Conservation (phyloP, 1,140 invertebrate species). For the Lucilia cuprina region DNA sequence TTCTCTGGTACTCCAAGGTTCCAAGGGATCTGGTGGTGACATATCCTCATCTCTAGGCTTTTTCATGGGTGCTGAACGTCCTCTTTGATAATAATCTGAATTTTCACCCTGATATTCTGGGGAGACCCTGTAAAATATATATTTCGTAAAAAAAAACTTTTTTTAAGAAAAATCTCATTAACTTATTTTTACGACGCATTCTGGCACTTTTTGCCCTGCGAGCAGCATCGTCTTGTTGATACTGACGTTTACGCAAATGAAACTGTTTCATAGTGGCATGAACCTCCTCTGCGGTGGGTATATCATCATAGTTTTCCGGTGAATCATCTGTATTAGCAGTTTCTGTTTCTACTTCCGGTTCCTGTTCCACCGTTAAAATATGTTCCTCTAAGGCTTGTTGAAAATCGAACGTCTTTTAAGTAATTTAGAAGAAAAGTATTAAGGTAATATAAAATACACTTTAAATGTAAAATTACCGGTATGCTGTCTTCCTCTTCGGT, state of each 20-base stretch:
- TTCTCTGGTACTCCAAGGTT: slow-evolving; percentile 76
- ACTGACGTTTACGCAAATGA: slow-evolving; percentile 57
- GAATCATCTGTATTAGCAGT: slow-evolving; percentile 47
- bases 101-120: slow-evolving; percentile 46
- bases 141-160: too few relatives aligned
- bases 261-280: slow-evolving; percentile 61
- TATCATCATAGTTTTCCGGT: slow-evolving; percentile 46
- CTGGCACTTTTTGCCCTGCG: slow-evolving; percentile 55
- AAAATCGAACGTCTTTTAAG: slow-evolving; percentile 48
- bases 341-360: slow-evolving; percentile 58
- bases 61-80: slow-evolving; percentile 52
- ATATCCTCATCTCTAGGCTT: slow-evolving; percentile 48
- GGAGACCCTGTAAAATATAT: slow-evolving; percentile 43
- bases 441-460: background rate
- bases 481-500: slow-evolving; percentile 43
- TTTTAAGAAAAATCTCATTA: background rate
- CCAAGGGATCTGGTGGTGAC: slow-evolving; percentile 70
- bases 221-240: slow-evolving; percentile 53
- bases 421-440: background rate
- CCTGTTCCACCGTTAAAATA: slow-evolving; percentile 56
- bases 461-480: slow-evolving; percentile 39
- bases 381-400: slow-evolving; percentile 54
- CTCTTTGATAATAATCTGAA: slow-evolving; percentile 34
- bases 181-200: slow-evolving; percentile 56
- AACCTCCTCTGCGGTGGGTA: slow-evolving; percentile 56